phyloP scores from a whole-genome alignment of 2,888 invertebrate species.

The Serripes groenlandicus region DNA sequence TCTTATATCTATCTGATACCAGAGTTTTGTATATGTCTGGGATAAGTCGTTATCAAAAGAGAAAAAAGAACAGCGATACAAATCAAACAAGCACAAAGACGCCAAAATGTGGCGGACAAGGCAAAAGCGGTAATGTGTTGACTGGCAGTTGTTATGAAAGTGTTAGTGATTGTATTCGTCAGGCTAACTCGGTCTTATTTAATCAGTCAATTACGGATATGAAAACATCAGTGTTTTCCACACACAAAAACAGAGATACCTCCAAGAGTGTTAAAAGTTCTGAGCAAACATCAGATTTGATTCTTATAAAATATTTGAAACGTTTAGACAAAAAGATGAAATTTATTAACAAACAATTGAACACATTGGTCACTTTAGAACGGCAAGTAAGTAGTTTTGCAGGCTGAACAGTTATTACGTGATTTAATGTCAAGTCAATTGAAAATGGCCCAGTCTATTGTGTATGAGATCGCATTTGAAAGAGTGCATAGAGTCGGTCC shows the following conservation, averaged over 20 bases:
- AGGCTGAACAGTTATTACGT: not conserved
- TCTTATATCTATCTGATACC: no score
- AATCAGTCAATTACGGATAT: not conserved
- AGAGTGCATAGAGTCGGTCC: not conserved
- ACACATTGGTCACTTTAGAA: not conserved
- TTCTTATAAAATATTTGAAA: not conserved
- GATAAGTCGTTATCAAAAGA: no score
- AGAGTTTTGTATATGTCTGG: no score
- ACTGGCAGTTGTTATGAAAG: not conserved
- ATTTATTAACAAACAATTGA: not conserved
- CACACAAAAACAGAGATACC: not conserved
- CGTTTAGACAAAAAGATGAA: not conserved
- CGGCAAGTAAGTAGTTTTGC: not conserved
- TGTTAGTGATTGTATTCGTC: not conserved
- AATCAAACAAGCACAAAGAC: not conserved
- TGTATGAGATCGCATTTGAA: not conserved
- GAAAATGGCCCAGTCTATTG: not conserved
- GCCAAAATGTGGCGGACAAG: not conserved
- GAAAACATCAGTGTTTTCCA: not conserved
- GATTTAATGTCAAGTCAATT: not conserved
- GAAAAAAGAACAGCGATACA: not conserved
- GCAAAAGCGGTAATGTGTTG: not conserved
- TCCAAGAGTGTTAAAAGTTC: not conserved
- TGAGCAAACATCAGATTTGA: not conserved
- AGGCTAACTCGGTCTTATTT: not conserved